A percentile compares a stretch with the other conserved stretches of the same genome.
These are phyloP conservation scores for Proteles cristata DNA, from an alignment of 2,113 vertebrate species.

Conservation along the genomic window DNA sequence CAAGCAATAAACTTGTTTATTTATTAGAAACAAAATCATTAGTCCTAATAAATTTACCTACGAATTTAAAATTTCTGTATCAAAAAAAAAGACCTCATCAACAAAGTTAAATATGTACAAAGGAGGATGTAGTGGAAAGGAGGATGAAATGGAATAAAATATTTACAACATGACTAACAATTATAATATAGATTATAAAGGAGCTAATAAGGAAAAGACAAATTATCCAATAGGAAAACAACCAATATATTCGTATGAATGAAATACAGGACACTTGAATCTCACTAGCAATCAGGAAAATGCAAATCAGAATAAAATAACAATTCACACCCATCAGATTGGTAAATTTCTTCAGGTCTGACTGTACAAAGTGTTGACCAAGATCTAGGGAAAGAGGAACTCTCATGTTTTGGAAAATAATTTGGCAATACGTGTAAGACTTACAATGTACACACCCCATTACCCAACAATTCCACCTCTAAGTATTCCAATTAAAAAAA, in stretches of 20 bases:
- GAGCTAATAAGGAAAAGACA: neutral
- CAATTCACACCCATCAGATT: neutral
- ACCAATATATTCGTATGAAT: neutral
- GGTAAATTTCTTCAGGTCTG: slow-evolving; percentile 28
- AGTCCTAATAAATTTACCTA: slow-evolving; percentile 1
- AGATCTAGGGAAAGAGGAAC: slow-evolving; percentile 8
- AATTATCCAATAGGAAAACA: neutral
- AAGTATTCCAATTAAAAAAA: neutral
- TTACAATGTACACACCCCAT: neutral
- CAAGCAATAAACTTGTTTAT: neutral
- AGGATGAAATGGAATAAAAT: neutral
- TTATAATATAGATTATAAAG: neutral
- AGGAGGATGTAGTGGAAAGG: neutral
- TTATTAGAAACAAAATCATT: neutral
- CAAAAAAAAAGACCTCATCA: slow-evolving; percentile 34
- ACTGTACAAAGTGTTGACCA: neutral
- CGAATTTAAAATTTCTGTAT: neutral
- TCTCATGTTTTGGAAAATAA: neutral
- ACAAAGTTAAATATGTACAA: slow-evolving; percentile 36
- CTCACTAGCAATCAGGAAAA: slow-evolving; percentile 18
- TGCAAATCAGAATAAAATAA: slow-evolving; percentile 29
- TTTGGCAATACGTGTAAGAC: neutral
- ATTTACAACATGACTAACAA: slow-evolving; percentile 45
- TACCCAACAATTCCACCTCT: slow-evolving; percentile 2
- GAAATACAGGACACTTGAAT: neutral